Evolutionary conservation across 2,113 vertebrate genomes (phyloP).

Genomic region (Dromas ardeola): DNA sequence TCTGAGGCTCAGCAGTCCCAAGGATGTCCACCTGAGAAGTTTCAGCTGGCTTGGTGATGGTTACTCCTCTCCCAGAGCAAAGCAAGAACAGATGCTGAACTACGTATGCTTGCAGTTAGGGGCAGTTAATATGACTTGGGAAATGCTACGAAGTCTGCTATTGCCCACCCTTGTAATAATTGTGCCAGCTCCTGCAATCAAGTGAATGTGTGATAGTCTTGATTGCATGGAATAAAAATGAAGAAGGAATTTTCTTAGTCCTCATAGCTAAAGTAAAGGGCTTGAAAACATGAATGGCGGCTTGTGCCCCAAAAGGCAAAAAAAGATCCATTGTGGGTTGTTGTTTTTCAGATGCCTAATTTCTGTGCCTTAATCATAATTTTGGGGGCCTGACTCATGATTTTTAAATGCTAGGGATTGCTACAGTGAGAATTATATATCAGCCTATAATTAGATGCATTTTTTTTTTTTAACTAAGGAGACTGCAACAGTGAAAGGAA

Average conservation of each 20-base stretch:
- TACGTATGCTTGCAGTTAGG: accelerated
- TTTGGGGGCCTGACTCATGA: background rate
- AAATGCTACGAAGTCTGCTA: background rate
- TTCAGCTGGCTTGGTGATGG: background rate
- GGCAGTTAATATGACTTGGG: background rate
- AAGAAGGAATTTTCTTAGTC: background rate
- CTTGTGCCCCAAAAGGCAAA: background rate
- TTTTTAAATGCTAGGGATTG: conserved; percentile 9
- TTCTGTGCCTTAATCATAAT: conserved; percentile 1
- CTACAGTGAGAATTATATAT: background rate
- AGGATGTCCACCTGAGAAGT: background rate
- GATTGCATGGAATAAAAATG: background rate
- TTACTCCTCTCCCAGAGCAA: background rate
- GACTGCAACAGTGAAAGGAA: background rate
- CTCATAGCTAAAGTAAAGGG: background rate
- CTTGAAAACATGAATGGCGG: background rate
- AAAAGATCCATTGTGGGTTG: background rate
- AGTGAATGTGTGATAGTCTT: background rate
- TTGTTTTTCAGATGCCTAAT: background rate
- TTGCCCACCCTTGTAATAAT: background rate
- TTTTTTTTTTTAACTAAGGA: background rate
- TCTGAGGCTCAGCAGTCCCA: background rate
- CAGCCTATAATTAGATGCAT: conserved; percentile 5
- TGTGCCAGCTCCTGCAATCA: background rate
- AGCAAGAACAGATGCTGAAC: background rate